Evolutionary conservation across 2,888 invertebrate species (phyloP).

Genomic region (Druceiella hillmani): DNA sequence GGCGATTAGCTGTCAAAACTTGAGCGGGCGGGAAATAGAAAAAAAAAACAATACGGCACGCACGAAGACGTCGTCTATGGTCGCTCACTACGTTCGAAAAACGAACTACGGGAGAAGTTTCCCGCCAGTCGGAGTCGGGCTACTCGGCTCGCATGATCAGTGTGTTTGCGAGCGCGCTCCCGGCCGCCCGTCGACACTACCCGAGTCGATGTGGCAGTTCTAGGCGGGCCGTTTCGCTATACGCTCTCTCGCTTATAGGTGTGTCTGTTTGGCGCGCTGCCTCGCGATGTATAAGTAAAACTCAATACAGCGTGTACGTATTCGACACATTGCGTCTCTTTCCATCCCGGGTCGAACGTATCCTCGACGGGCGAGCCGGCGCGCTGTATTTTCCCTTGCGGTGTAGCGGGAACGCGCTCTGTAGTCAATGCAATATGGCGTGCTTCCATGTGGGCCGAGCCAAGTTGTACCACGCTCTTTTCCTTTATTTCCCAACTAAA

Average conservation of each 20-base stretch:
- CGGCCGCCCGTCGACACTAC: slow-evolving; percentile 52
- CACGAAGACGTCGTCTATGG: slow-evolving; percentile 46
- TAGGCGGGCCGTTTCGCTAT: slow-evolving; percentile 52
- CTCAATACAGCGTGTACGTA: too few species aligned
- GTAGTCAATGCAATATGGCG: too few species aligned
- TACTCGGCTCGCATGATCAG: slow-evolving; percentile 34
- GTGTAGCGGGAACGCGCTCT: background rate
- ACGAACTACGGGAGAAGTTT: slow-evolving; percentile 45
- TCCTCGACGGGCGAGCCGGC: slow-evolving; percentile 48
- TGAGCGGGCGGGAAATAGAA: slow-evolving; percentile 38
- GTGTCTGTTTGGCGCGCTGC: slow-evolving; percentile 35
- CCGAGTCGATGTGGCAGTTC: slow-evolving; percentile 45
- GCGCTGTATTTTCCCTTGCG: slow-evolving; percentile 34
- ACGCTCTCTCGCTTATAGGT: slow-evolving; percentile 55
- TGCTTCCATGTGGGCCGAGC: too few species aligned
- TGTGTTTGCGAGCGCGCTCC: slow-evolving; percentile 47
- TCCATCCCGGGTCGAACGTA: slow-evolving; percentile 35
- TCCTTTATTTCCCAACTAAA: too few species aligned
- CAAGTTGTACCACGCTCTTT: too few species aligned
- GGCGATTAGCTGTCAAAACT: slow-evolving; percentile 43
- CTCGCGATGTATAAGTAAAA: too few species aligned
- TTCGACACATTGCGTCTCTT: slow-evolving; percentile 26
- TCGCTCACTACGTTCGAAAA: slow-evolving; percentile 47
- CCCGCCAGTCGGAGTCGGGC: slow-evolving; percentile 32
- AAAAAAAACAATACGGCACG: slow-evolving; percentile 31